Conservation (phyloP, 1,140 invertebrate genomes). For the Ceratina australensis region DNA sequence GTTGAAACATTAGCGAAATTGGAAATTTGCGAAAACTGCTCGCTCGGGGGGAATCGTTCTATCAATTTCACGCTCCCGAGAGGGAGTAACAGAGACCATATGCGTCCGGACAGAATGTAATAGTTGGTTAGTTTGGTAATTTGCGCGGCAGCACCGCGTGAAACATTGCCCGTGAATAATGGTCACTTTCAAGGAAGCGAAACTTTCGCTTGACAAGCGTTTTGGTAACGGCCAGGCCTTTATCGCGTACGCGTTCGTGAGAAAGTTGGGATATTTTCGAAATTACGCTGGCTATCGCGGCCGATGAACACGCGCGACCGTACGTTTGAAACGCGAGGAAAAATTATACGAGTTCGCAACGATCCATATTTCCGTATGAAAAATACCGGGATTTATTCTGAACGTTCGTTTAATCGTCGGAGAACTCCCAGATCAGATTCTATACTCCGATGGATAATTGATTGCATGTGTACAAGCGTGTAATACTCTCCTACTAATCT, state of each 20-base stretch:
- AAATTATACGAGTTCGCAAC: neutral
- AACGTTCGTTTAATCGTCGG: neutral
- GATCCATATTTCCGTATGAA: too few relatives aligned
- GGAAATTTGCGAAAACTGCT: too few relatives aligned
- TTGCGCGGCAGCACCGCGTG: neutral
- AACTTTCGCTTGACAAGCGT: neutral
- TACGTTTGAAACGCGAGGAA: too few relatives aligned
- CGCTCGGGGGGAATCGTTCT: too few relatives aligned
- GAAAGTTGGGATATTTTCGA: neutral
- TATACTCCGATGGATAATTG: neutral
- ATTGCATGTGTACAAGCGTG: neutral
- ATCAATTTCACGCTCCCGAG: too few relatives aligned
- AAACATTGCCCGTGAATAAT: neutral
- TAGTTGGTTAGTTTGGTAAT: neutral
- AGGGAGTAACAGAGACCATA: neutral
- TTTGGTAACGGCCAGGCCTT: neutral
- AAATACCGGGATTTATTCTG: too few relatives aligned
- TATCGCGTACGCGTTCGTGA: neutral
- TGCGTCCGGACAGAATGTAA: neutral
- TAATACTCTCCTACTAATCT: conserved; percentile 12
- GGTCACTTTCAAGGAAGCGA: neutral
- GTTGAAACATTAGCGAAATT: too few relatives aligned
- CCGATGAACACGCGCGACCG: too few relatives aligned
- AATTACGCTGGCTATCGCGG: neutral
- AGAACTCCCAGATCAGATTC: neutral